Conservation (phyloP, 2,888 invertebrate genomes). For the Antitype chi region DNA sequence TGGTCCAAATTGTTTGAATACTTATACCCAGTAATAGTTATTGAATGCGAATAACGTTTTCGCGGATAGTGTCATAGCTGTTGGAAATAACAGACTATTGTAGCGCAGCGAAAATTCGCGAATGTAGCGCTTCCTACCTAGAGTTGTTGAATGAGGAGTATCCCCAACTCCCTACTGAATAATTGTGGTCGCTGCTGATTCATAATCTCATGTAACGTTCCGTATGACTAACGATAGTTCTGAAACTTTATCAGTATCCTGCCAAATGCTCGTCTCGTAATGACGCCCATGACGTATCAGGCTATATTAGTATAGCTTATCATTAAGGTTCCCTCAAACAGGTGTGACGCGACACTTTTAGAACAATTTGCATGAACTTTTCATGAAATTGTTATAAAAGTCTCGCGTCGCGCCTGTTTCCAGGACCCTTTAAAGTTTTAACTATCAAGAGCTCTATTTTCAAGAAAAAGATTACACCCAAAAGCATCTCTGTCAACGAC, state of each 20-base stretch:
- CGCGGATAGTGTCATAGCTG: slow-evolving; percentile 10
- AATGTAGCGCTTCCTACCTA: slow-evolving; percentile 5
- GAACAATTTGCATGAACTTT: too few species aligned
- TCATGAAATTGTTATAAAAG: too few species aligned
- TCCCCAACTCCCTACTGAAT: slow-evolving; percentile 25
- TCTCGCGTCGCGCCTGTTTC: too few species aligned
- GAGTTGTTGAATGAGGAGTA: slow-evolving; percentile 39
- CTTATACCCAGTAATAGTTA: slow-evolving; percentile 22
- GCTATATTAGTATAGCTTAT: slow-evolving; percentile 8
- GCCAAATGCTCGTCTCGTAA: slow-evolving; percentile 30
- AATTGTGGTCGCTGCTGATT: slow-evolving; percentile 36
- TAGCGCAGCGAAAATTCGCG: slow-evolving; percentile 38
- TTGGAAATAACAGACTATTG: slow-evolving; percentile 34
- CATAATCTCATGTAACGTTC: slow-evolving; percentile 41
- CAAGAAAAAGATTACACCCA: not conserved
- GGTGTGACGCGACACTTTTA: too few species aligned
- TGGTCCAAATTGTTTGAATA: slow-evolving; percentile 36
- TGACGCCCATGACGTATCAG: slow-evolving; percentile 14
- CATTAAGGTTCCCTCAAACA: not conserved
- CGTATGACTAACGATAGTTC: slow-evolving; percentile 43
- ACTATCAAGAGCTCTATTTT: not conserved
- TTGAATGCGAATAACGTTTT: slow-evolving; percentile 49
- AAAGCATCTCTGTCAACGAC: not conserved
- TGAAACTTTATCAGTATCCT: slow-evolving; percentile 40
- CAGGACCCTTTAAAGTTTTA: not conserved